Percentiles rank a stretch among this genome's conserved stretches.
These are phyloP conservation scores for Myanophis thanlyinensis DNA, from an alignment of 2,113 vertebrate species.

Conservation along the genomic window DNA sequence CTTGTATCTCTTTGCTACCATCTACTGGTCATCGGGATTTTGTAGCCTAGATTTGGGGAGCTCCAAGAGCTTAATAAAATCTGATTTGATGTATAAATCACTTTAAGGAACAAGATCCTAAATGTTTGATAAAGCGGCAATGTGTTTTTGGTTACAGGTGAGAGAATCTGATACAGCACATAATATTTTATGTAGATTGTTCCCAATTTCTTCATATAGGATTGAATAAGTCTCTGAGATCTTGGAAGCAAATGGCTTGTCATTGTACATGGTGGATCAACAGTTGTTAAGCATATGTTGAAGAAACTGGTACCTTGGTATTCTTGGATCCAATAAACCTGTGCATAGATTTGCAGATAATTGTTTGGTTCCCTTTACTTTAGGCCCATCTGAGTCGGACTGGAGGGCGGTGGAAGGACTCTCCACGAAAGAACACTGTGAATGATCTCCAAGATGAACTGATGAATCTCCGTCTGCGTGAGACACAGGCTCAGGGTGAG, in stretches of 20 bases:
- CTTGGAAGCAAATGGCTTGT: not conserved
- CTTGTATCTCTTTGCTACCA: not conserved
- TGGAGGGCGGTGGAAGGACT: constrained; percentile 88
- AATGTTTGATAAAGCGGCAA: not conserved
- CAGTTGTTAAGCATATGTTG: not conserved
- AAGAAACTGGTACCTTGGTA: not conserved
- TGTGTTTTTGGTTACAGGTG: not conserved
- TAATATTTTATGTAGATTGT: not conserved
- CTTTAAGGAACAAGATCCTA: not conserved
- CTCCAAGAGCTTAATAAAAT: not conserved
- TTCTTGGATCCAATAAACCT: not conserved
- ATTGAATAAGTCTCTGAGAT: not conserved
- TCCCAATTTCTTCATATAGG: not conserved
- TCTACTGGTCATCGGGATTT: not conserved
- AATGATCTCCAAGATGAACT: constrained; percentile 89
- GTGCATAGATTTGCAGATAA: not conserved
- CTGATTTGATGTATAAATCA: not conserved
- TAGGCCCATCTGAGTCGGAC: constrained; percentile 81
- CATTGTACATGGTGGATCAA: not conserved
- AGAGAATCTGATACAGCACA: not conserved
- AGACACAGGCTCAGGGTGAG: constrained; percentile 87
- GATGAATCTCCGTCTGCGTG: constrained; percentile 84
- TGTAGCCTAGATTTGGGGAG: not conserved
- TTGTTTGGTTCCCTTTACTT: not conserved
- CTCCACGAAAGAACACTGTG: constrained; percentile 85